Conservation (phyloP, 2,888 invertebrate genomes). For the Lissocephala sabroskyi region DNA sequence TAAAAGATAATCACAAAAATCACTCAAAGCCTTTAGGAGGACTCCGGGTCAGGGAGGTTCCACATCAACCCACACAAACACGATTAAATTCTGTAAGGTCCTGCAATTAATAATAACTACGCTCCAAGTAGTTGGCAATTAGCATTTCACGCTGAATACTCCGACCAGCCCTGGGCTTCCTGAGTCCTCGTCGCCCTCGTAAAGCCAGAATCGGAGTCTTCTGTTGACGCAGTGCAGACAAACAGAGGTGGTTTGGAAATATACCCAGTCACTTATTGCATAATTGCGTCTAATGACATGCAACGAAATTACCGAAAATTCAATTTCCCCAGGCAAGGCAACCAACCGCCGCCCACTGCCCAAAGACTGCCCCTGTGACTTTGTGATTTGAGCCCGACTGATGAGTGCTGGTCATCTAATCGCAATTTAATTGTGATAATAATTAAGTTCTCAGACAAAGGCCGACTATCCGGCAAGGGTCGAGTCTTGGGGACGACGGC, state of each 20-base stretch:
- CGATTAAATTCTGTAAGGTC: background rate
- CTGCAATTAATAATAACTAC: conserved; percentile 13
- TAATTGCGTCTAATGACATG: conserved; percentile 56
- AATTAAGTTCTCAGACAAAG: conserved; percentile 27
- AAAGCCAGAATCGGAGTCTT: background rate
- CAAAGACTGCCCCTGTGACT: no score
- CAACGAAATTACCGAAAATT: conserved; percentile 57
- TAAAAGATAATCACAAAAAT: no score
- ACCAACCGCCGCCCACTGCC: no score
- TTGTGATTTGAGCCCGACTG: background rate
- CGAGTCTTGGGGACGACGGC: no score
- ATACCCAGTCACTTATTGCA: conserved; percentile 32
- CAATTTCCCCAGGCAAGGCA: conserved; percentile 52
- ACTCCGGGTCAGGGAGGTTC: no score
- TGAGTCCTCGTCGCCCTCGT: no score
- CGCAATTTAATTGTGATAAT: conserved; percentile 51
- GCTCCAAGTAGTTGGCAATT: conserved; percentile 8
- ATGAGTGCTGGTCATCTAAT: conserved; percentile 33
- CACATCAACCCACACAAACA: no score
- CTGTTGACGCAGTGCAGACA: background rate
- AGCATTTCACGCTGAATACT: conserved; percentile 11
- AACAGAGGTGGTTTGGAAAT: no score
- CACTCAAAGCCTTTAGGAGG: no score
- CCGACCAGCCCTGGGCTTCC: no score
- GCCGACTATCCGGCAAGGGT: no score